Evolutionary conservation across 2,113 vertebrate species (phyloP).

Genomic region (Takifugu bimaculatus): DNA sequence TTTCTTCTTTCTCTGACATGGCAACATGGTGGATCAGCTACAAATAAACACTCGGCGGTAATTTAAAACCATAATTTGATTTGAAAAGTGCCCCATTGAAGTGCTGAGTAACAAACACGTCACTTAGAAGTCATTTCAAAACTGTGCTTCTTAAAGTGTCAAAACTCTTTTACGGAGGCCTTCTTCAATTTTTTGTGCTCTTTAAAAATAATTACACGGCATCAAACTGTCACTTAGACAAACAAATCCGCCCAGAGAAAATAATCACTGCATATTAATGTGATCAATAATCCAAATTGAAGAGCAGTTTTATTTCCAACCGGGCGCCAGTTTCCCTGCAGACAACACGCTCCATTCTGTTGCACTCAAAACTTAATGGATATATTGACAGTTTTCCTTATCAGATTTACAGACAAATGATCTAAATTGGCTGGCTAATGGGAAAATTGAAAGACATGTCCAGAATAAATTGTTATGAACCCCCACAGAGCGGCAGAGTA

Average conservation of each 20-base stretch:
- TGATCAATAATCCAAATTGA: constrained; percentile 61
- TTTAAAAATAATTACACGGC: constrained; percentile 52
- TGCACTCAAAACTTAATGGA: not conserved
- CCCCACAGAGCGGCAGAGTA: constrained; percentile 36
- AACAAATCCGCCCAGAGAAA: constrained; percentile 56
- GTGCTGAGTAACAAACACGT: constrained; percentile 63
- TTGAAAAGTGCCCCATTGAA: constrained; percentile 60
- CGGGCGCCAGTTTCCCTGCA: constrained; percentile 29
- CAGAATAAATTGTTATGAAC: constrained; percentile 30
- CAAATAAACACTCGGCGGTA: constrained; percentile 43
- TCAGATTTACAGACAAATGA: too few species aligned
- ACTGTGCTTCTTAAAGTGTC: constrained; percentile 56
- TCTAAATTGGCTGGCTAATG: not conserved
- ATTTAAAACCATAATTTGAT: constrained; percentile 54
- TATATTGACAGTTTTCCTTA: not conserved
- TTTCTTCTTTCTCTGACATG: not conserved
- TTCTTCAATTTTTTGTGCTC: constrained; percentile 41
- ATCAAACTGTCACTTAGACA: constrained; percentile 63
- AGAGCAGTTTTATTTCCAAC: constrained; percentile 49
- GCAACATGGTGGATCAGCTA: constrained; percentile 17
- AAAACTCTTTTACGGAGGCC: constrained; percentile 44
- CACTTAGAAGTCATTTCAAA: constrained; percentile 53
- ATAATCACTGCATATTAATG: constrained; percentile 60
- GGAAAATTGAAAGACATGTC: constrained; percentile 39
- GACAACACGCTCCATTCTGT: constrained; percentile 2